Percentiles rank a stretch among this genome's conserved stretches.
These are phyloP conservation scores for Xenopus borealis DNA, from an alignment of 2,113 vertebrate genomes.

Conservation along the genomic window DNA sequence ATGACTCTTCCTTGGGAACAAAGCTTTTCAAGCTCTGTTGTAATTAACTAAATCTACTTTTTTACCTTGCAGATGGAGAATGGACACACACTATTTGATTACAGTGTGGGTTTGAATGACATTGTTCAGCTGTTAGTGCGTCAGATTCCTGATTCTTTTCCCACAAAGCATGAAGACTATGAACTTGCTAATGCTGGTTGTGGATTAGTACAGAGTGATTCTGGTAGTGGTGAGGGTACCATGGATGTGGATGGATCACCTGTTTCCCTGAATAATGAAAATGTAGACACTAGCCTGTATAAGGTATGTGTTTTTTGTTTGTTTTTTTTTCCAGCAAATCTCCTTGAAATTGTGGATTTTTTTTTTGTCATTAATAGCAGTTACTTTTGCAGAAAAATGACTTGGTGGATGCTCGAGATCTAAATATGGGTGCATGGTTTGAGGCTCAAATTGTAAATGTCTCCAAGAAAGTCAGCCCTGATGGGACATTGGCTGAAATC, in stretches of 20 bases:
- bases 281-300: conserved; percentile 78
- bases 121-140: conserved; percentile 90
- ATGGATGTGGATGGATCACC: conserved; percentile 69
- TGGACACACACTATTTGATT: conserved; percentile 92
- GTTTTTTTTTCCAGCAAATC: no score
- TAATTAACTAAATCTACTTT: no score
- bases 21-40: no score
- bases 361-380: not conserved
- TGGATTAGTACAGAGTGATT: conserved; percentile 86
- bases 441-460: conserved; percentile 86
- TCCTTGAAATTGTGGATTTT: not conserved
- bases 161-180: conserved; percentile 75
- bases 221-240: conserved; percentile 78
- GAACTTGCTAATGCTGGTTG: conserved; percentile 94
- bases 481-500: conserved; percentile 27
- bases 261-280: conserved; percentile 28
- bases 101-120: conserved; percentile 87
- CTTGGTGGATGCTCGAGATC: conserved; percentile 86
- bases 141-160: conserved; percentile 61
- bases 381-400: conserved; percentile 76
- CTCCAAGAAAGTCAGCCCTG: conserved; percentile 59
- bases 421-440: conserved; percentile 94
- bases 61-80: conserved; percentile 83
- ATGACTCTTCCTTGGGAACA: no score
- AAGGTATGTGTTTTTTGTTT: conserved; percentile 74